Conservation (phyloP, 2,113 vertebrate genomes). For the Lepisosteus oculatus region DNA sequence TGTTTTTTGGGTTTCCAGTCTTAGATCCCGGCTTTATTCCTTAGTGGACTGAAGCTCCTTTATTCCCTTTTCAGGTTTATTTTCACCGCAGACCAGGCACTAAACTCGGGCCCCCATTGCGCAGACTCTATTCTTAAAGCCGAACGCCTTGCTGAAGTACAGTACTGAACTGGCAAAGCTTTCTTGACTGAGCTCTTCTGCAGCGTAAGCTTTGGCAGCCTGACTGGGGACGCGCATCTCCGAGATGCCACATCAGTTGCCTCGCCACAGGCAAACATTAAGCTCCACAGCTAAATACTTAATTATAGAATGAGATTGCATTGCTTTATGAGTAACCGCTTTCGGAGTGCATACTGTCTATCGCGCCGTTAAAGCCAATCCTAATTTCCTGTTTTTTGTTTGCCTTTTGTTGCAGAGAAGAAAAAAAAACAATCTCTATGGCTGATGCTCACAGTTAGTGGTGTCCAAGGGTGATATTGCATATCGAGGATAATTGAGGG, state of each 20-base stretch:
- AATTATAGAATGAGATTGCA: slow-evolving; percentile 19
- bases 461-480: too few species aligned
- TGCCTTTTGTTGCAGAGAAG: too few species aligned
- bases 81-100: slow-evolving; percentile 34
- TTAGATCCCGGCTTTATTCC: slow-evolving; percentile 46
- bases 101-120: slow-evolving; percentile 43
- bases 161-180: slow-evolving; percentile 3
- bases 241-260: slow-evolving; percentile 1
- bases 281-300: slow-evolving; percentile 14
- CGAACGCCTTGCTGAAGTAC: slow-evolving; percentile 34
- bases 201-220: slow-evolving; percentile 27
- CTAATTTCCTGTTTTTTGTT: slow-evolving; percentile 3
- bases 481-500: too few species aligned
- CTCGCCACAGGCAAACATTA: slow-evolving; percentile 5
- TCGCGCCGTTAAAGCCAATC: slow-evolving; percentile 11
- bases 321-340: slow-evolving; percentile 1
- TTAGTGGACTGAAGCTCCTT: slow-evolving; percentile 27
- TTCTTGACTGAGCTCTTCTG: slow-evolving; percentile 16
- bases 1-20: slow-evolving; percentile 44
- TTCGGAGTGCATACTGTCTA: neutral
- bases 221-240: slow-evolving; percentile 11
- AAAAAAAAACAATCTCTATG: too few species aligned
- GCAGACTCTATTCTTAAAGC: slow-evolving; percentile 41
- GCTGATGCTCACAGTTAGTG: too few species aligned
- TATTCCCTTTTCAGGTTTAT: slow-evolving; percentile 36